These are phyloP conservation scores for Dissostichus mawsoni DNA, from an alignment of 2,113 vertebrate species.

Conservation along the genomic window DNA sequence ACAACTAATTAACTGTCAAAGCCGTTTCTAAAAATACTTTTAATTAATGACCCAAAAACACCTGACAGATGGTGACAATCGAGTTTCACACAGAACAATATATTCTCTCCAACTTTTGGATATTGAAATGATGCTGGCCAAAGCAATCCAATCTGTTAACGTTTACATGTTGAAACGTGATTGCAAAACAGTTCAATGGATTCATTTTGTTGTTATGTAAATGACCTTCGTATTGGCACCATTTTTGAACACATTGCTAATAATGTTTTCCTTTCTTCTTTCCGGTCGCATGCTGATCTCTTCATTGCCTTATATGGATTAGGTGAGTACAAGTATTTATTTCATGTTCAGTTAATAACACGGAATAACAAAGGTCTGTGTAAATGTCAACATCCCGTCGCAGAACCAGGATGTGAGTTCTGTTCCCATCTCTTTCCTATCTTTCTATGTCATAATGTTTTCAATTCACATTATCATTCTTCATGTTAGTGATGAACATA, in stretches of 20 bases:
- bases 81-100: no score
- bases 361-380: background rate
- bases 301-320: background rate
- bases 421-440: background rate
- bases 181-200: no score
- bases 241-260: background rate
- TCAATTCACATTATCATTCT: background rate
- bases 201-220: no score
- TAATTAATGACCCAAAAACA: background rate
- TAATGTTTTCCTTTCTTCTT: conserved; percentile 5
- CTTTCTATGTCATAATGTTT: background rate
- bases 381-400: no score
- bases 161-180: no score
- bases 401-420: no score
- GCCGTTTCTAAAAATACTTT: conserved; percentile 9
- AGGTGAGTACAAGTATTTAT: conserved; percentile 75
- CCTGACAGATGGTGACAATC: background rate
- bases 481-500: background rate
- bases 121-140: no score
- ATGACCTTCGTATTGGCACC: background rate
- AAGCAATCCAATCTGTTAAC: no score
- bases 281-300: background rate
- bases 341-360: background rate
- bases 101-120: no score
- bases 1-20: background rate